A percentile compares a stretch with the other conserved stretches of the same genome.
Evolutionary conservation across 2,797 vertebrate species (phyloP).

Genomic region (Hippopotamyrus pictus): DNA sequence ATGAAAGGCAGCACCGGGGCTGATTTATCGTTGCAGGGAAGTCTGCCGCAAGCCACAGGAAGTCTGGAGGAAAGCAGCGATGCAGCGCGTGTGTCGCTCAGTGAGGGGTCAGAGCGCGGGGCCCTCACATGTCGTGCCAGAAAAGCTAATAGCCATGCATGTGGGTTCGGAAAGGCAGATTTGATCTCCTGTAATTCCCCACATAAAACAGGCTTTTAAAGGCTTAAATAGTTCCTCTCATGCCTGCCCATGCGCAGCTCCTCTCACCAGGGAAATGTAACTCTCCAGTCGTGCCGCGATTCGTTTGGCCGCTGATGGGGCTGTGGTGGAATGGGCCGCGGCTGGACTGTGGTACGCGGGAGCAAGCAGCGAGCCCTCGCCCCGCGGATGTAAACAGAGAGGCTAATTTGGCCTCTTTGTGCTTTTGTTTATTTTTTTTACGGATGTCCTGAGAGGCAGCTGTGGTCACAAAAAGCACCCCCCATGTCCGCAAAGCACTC

Average conservation of each 20-base stretch:
- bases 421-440: neutral
- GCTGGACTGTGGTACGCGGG: neutral
- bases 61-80: constrained; percentile 63
- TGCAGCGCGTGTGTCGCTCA: constrained; percentile 40
- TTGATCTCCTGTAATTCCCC: constrained; percentile 48
- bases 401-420: neutral
- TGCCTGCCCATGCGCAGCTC: constrained; percentile 43
- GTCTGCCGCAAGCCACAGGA: constrained; percentile 58
- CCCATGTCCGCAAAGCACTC: neutral
- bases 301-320: constrained; percentile 45
- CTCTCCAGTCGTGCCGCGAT: constrained; percentile 51
- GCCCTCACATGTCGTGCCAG: constrained; percentile 41
- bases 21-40: constrained; percentile 66
- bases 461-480: neutral
- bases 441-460: neutral
- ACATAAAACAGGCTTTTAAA: constrained; percentile 51
- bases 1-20: constrained; percentile 44
- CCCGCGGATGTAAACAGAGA: neutral
- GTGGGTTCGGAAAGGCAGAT: constrained; percentile 30
- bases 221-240: constrained; percentile 49
- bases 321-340: constrained; percentile 34
- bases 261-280: constrained; percentile 43
- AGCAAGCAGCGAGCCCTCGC: neutral
- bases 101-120: constrained; percentile 44
- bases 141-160: constrained; percentile 47